Evolutionary conservation across 2,113 vertebrate genomes (phyloP), one percentile per base, ranked within the genome.

Genomic region (Xiphophorus hellerii): DNA sequence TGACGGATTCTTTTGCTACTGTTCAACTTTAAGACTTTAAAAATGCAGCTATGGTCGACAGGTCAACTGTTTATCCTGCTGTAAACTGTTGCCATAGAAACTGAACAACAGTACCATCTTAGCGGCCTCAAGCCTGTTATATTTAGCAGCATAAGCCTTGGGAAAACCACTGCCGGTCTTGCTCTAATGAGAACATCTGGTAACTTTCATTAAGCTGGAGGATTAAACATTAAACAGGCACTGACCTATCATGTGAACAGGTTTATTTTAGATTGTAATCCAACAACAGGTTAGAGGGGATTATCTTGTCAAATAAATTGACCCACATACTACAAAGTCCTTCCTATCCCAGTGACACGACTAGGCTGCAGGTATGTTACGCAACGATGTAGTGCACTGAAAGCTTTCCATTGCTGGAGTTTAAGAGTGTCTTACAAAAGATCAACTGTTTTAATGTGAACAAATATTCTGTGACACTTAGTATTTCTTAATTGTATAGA

Each of bases 191-290:
- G 58, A 83, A 84, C 76, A 77, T 87, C 72, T 84, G 76, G 66
- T 80, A 76, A 84, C 74, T 82, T 91, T 74, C 39, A 79, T 81
- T 73, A 84, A 79, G 3, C 37, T 10, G 0, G 15, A 0, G 35
- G 84, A 85, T 84, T 86, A 83, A 71, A 70, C 62, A 69, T 9
- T 75, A 63, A 81, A 81, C 75, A 73, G 67, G 31, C 78, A 84
- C 51, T 74, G 72, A 88, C 78, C 69, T 44, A 5, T 84, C 48
- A 78, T 71, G 48, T 37, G 20, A 84, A 77, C 80, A 66, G 74
- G 75, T 89, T 87, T 90, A 82, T 82, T 89, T 88, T 80, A 81
- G 48, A 60, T 62, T 73, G 27, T 89, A 89, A 92, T 85, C 90
- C 87, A 81, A 75, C 85, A 83, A 85, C 85, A 76, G 74, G 83